Percentiles rank a stretch among this genome's conserved stretches.
Conservation (phyloP, 2,113 vertebrate genomes). For the Turdus rufiventris region DNA sequence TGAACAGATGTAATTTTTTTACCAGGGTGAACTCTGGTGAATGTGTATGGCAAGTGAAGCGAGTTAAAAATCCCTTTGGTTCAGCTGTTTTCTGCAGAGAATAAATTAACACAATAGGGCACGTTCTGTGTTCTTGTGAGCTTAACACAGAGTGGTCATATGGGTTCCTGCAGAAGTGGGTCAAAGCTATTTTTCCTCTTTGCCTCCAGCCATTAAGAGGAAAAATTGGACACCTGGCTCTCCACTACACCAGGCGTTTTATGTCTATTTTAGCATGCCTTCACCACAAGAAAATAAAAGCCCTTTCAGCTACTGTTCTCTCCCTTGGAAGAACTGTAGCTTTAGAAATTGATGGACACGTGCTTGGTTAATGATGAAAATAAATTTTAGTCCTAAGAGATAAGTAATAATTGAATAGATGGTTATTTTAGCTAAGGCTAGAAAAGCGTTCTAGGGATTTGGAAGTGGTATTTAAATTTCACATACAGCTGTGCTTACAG, state of each 20-base stretch:
- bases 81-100: neutral
- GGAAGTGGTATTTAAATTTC: neutral
- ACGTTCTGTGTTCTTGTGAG: neutral
- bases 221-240: slow-evolving; percentile 8
- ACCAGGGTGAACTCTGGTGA: neutral
- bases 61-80: neutral
- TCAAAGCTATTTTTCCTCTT: slow-evolving; percentile 61
- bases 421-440: neutral
- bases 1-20: neutral
- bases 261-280: neutral
- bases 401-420: neutral
- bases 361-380: neutral
- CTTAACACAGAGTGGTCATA: neutral
- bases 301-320: neutral
- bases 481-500: neutral
- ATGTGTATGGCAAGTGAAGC: neutral
- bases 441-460: neutral
- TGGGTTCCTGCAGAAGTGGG: slow-evolving; percentile 52
- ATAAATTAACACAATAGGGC: neutral
- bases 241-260: neutral
- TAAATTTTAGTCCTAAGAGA: neutral
- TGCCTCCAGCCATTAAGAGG: slow-evolving; percentile 12
- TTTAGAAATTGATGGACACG: neutral
- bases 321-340: neutral
- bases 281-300: neutral